These are phyloP conservation scores for Bruchidius siliquastri DNA, from an alignment of 2,888 invertebrate genomes.

Conservation along the genomic window DNA sequence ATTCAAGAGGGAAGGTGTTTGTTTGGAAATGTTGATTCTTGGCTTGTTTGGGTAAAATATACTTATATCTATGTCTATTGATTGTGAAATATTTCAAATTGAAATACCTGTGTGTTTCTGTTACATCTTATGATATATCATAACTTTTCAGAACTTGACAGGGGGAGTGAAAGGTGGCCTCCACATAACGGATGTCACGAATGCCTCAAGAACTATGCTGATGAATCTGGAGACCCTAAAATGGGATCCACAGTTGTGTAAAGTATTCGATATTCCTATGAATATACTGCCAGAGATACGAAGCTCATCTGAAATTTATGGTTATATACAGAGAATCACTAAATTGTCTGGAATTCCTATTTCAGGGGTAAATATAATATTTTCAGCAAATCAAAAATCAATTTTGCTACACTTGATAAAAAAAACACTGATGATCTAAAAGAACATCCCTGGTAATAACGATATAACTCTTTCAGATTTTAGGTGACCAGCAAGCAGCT, in stretches of 20 bases:
- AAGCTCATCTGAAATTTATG: slow-evolving; percentile 90
- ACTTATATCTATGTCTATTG: too few relatives aligned
- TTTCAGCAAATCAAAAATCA: too few relatives aligned
- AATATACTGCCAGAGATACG: slow-evolving; percentile 82
- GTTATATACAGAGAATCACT: slow-evolving; percentile 64
- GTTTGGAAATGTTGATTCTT: slow-evolving; percentile 90
- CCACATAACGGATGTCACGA: slow-evolving; percentile 93
- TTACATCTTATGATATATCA: too few relatives aligned
- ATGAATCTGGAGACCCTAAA: slow-evolving; percentile 84
- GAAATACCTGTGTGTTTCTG: too few relatives aligned
- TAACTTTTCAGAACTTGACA: slow-evolving; percentile 59
- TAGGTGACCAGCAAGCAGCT: slow-evolving; percentile 95
- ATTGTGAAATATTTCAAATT: too few relatives aligned
- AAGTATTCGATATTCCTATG: slow-evolving; percentile 83
- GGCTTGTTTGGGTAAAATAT: slow-evolving; percentile 79
- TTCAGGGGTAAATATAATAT: slow-evolving; percentile 72
- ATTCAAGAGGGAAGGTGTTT: slow-evolving; percentile 64
- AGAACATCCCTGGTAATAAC: too few relatives aligned
- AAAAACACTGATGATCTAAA: too few relatives aligned
- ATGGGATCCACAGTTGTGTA: slow-evolving; percentile 83
- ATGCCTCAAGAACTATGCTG: slow-evolving; percentile 92
- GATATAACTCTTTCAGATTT: slow-evolving; percentile 63
- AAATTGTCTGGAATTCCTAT: slow-evolving; percentile 78
- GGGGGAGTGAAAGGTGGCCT: slow-evolving; percentile 61
- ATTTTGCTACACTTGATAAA: too few relatives aligned